Evolutionary conservation across 92 coral and sea anemone genomes (phyloP).

Genomic region (Nematostella vectensis): DNA sequence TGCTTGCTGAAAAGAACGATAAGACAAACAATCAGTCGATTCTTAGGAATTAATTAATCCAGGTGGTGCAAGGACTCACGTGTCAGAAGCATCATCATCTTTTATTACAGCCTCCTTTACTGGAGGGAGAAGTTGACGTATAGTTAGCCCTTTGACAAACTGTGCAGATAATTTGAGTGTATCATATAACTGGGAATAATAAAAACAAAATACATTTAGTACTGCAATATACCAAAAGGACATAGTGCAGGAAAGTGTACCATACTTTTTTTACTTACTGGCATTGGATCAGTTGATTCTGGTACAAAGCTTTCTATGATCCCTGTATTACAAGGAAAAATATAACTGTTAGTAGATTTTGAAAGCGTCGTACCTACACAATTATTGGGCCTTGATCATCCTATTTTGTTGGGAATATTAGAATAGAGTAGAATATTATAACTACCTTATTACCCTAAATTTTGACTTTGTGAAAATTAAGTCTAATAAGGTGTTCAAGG

Average conservation of each 20-base stretch:
- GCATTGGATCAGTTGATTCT: conserved; percentile 79
- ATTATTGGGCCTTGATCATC: no score
- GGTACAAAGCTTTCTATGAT: conserved; percentile 94
- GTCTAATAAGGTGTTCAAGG: no score
- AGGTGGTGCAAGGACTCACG: conserved; percentile 58
- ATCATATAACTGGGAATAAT: conserved; percentile 57
- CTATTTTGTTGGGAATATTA: no score
- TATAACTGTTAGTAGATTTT: neutral
- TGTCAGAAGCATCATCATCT: conserved; percentile 93
- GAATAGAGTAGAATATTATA: no score
- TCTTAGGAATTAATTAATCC: neutral
- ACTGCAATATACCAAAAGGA: no score
- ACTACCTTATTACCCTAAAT: no score
- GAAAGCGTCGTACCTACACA: no score
- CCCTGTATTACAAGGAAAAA: conserved; percentile 28
- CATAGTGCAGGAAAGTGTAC: no score
- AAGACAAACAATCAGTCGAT: neutral
- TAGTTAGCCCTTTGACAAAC: conserved; percentile 64
- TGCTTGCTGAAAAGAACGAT: neutral
- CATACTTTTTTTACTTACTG: conserved; percentile 38
- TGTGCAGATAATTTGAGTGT: conserved; percentile 75
- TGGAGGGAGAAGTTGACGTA: conserved; percentile 87
- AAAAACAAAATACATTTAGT: neutral
- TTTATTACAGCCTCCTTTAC: conserved; percentile 76
- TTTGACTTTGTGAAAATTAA: no score